A percentile compares a stretch with the other conserved stretches of the same genome.
These are phyloP conservation scores for Panulirus ornatus DNA, from an alignment of 1,140 invertebrate genomes.

Conservation along the genomic window DNA sequence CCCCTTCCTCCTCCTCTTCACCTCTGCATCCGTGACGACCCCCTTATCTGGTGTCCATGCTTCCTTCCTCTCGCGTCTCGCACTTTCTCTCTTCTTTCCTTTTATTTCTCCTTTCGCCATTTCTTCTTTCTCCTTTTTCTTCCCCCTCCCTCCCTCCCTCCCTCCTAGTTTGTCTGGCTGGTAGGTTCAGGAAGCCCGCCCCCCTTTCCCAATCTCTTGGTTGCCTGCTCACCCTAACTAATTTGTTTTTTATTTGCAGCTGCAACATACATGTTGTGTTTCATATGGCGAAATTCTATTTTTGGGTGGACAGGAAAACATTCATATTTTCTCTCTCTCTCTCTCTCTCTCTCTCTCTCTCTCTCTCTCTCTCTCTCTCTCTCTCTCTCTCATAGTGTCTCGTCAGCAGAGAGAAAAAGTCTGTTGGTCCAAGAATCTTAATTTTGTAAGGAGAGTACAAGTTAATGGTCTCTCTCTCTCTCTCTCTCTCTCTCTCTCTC, in stretches of 20 bases:
- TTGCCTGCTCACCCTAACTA: background rate
- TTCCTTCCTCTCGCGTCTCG: background rate
- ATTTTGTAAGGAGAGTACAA: too few relatives aligned
- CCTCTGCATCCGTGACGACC: background rate
- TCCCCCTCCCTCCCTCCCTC: background rate
- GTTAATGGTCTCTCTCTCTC: too few relatives aligned
- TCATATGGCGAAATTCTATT: background rate
- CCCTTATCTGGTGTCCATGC: too few relatives aligned
- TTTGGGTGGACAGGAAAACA: background rate
- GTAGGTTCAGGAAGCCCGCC: too few relatives aligned
- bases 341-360: background rate
- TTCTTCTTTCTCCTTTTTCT: background rate
- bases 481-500: too few relatives aligned
- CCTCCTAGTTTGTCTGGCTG: too few relatives aligned
- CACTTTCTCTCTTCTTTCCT: background rate
- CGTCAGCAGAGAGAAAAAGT: too few relatives aligned
- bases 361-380: background rate
- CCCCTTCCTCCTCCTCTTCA: background rate
- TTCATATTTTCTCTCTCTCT: background rate
- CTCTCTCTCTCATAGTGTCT: too few relatives aligned
- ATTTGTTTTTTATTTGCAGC: background rate
- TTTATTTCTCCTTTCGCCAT: background rate
- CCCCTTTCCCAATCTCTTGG: background rate
- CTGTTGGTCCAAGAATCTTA: too few relatives aligned
- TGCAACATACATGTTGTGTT: background rate